Conservation (phyloP, 2,113 vertebrate species). For the Anarrhichthys ocellatus region DNA sequence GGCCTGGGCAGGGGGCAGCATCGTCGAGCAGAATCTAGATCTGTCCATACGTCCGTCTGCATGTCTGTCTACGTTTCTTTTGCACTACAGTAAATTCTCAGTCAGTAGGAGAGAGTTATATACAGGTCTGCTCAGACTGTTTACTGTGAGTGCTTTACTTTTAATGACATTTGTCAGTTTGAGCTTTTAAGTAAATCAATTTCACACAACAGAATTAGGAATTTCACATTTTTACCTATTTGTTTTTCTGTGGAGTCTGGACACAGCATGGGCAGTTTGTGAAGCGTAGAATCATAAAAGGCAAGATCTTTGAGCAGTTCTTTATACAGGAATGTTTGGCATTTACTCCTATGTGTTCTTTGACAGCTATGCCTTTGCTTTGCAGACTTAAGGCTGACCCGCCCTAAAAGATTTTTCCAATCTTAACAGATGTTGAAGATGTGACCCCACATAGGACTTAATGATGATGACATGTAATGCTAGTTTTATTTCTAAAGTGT, state of each 20-base stretch:
- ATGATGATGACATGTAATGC: background rate
- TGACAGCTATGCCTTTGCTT: background rate
- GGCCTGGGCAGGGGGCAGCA: conserved; percentile 44
- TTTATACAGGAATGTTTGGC: conserved; percentile 29
- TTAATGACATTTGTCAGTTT: conserved; percentile 13
- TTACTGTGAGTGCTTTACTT: background rate
- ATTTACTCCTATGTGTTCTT: background rate
- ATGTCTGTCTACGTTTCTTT: conserved; percentile 17
- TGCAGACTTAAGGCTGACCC: background rate
- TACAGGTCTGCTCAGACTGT: background rate
- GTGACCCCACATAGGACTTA: background rate
- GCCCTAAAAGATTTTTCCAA: background rate
- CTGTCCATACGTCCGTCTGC: conserved; percentile 55
- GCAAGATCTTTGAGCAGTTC: conserved; percentile 1
- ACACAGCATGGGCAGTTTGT: background rate
- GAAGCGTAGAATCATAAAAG: background rate
- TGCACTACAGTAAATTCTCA: conserved; percentile 26
- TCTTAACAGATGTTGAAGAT: background rate
- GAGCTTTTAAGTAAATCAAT: background rate
- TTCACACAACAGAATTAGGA: background rate
- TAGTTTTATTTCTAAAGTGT: background rate
- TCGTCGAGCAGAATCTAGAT: conserved; percentile 52
- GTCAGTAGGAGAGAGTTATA: conserved; percentile 16
- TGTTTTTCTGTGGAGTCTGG: background rate
- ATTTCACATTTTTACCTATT: background rate